phyloP scores from a whole-genome alignment of 2,113 vertebrate species.

The Eptesicus fuscus region DNA sequence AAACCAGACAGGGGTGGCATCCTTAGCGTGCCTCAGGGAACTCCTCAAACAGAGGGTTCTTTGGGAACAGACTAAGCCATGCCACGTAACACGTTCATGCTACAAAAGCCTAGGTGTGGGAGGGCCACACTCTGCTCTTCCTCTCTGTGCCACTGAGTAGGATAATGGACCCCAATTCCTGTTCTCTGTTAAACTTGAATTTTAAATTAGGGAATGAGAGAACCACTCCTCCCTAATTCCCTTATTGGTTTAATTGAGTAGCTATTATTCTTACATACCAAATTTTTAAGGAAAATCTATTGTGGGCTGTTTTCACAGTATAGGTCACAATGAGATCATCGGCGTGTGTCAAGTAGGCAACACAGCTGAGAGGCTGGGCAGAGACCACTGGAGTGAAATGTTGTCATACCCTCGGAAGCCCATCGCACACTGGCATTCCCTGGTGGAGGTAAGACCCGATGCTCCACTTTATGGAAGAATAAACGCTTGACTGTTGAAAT shows the following conservation, averaged over 20 bases:
- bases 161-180: background rate
- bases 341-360: slow-evolving; percentile 98
- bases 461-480: background rate
- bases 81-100: background rate
- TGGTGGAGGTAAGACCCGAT: slow-evolving; percentile 90
- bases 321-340: slow-evolving; percentile 99
- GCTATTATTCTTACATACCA: slow-evolving; percentile 54
- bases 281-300: slow-evolving; percentile 86
- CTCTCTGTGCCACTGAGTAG: background rate
- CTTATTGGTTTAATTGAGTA: background rate
- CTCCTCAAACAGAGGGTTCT: background rate
- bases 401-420: slow-evolving; percentile 96
- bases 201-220: background rate
- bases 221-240: background rate
- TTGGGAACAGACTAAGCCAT: background rate
- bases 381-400: slow-evolving; percentile 99
- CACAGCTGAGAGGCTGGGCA: slow-evolving; percentile 92
- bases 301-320: slow-evolving; percentile 90
- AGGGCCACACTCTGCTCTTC: background rate
- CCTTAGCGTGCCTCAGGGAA: background rate
- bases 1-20: background rate
- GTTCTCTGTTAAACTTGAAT: background rate
- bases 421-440: slow-evolving; percentile 97
- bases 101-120: background rate
- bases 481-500: background rate